A percentile compares a stretch with the other conserved stretches of the same genome.
These are phyloP conservation scores for Cosmia pyralina DNA, from an alignment of 2,888 invertebrate species.

Conservation along the genomic window DNA sequence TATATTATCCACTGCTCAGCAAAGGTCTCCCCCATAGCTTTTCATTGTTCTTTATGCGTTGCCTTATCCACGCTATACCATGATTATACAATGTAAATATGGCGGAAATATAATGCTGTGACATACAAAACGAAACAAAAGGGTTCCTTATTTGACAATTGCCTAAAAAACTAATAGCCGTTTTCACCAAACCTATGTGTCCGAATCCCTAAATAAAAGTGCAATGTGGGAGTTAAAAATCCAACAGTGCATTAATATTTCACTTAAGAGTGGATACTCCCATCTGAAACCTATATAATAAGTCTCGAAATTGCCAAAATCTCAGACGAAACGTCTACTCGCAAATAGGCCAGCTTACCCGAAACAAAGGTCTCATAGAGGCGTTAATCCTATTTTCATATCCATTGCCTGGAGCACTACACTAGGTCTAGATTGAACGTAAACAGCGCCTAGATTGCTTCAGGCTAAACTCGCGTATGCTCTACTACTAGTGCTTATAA, in stretches of 20 bases:
- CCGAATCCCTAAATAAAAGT: no score
- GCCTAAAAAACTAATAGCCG: no score
- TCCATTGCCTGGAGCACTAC: constrained; percentile 48
- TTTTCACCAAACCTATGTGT: no score
- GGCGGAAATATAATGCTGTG: neutral
- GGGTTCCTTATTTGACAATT: neutral
- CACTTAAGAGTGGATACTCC: no score
- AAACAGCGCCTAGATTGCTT: constrained; percentile 70
- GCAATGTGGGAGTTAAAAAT: no score
- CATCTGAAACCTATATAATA: no score
- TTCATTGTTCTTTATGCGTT: no score
- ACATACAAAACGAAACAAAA: neutral
- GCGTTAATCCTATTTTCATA: constrained; percentile 54
- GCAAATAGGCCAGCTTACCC: constrained; percentile 28
- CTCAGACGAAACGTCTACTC: neutral
- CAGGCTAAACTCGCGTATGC: constrained; percentile 40
- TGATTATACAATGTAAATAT: neutral
- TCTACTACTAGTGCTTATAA: constrained; percentile 23
- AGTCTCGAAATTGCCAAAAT: neutral
- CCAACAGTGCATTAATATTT: no score
- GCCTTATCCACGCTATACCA: neutral
- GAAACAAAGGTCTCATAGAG: constrained; percentile 31
- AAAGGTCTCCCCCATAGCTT: no score
- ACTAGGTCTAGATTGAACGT: constrained; percentile 68
- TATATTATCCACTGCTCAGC: no score